A percentile compares a stretch with the other conserved stretches of the same genome.
These are phyloP conservation scores for Siderastrea siderea DNA, from an alignment of 92 coral and sea anemone genomes.

Conservation along the genomic window DNA sequence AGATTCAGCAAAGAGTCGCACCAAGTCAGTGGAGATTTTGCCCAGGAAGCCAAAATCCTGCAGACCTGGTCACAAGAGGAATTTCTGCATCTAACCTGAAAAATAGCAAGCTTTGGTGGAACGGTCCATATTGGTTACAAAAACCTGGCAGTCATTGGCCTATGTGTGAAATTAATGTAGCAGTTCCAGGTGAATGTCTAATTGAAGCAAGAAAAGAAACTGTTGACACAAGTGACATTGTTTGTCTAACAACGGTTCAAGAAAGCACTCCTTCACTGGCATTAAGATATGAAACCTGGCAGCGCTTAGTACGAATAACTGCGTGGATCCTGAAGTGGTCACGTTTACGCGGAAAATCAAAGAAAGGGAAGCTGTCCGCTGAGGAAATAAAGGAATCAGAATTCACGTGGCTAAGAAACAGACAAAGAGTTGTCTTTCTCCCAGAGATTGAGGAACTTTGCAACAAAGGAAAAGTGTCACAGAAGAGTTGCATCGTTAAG, in stretches of 20 bases:
- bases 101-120: background rate
- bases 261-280: background rate
- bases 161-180: background rate
- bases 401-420: slow-evolving; percentile 17
- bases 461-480: background rate
- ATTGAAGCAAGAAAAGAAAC: background rate
- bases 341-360: background rate
- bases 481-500: slow-evolving; percentile 17
- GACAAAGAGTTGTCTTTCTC: background rate
- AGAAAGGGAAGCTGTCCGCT: background rate
- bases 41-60: background rate
- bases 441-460: slow-evolving; percentile 10
- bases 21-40: background rate
- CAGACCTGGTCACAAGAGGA: background rate
- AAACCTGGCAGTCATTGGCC: background rate
- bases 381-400: slow-evolving; percentile 17
- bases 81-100: background rate
- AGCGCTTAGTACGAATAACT: background rate
- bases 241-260: background rate
- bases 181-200: background rate
- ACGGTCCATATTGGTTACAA: background rate
- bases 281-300: slow-evolving; percentile 7
- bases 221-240: background rate
- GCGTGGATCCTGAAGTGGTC: slow-evolving; percentile 17
- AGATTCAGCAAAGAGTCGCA: background rate